Conservation (phyloP, 53 echinoderm and acorn worm genomes). For the Temnopleurus reevesii region DNA sequence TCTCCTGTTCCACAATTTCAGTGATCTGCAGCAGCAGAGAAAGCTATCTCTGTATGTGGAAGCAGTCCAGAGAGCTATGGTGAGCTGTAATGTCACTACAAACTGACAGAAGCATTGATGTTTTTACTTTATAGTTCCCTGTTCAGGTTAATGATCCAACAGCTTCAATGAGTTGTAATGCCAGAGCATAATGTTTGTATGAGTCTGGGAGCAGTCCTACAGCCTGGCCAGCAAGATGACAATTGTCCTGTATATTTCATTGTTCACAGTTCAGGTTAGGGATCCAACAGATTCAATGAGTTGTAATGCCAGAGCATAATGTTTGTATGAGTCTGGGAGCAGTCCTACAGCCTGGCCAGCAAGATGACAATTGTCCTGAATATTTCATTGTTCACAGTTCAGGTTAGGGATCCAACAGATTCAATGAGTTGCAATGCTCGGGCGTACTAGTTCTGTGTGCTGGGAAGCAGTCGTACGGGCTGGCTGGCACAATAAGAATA, state of each 20-base stretch:
- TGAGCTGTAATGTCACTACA: no score
- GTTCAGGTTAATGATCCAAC: conserved; percentile 70
- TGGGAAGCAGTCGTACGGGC: conserved; percentile 82
- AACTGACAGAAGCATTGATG: no score
- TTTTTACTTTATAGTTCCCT: no score
- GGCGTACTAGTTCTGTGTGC: conserved; percentile 82
- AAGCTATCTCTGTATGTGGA: conserved; percentile 72
- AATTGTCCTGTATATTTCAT: conserved; percentile 65
- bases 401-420: conserved; percentile 73
- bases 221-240: conserved; percentile 77
- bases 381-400: not conserved
- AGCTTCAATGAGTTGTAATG: conserved; percentile 86
- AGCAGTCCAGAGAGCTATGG: no score
- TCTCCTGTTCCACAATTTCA: no score
- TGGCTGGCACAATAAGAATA: no score
- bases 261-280: conserved; percentile 51
- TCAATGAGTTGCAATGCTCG: conserved; percentile 81
- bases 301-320: conserved; percentile 76
- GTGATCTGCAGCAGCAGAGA: conserved; percentile 72
- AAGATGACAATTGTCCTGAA: conserved; percentile 80
- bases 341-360: conserved; percentile 79
- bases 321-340: conserved; percentile 78
- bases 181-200: conserved; percentile 66
- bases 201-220: conserved; percentile 80
- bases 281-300: conserved; percentile 81